Percentiles rank a stretch among this genome's conserved stretches.
These are phyloP conservation scores for Plestiodon gilberti DNA, from an alignment of 2,113 vertebrate genomes.

Conservation along the genomic window DNA sequence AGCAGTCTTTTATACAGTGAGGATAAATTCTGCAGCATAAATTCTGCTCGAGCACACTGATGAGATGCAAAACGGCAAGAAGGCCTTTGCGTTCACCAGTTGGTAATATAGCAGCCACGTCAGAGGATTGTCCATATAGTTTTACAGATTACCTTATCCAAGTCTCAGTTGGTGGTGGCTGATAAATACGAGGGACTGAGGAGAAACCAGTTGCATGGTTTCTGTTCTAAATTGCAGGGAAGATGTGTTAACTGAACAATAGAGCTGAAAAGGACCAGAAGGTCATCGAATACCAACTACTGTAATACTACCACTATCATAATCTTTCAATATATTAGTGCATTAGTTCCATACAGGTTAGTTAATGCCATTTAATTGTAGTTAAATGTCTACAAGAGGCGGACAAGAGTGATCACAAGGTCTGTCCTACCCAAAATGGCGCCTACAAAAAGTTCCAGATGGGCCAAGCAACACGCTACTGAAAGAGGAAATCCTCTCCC, in stretches of 20 bases:
- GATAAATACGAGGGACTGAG: background rate
- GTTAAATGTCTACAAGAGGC: background rate
- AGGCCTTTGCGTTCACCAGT: background rate
- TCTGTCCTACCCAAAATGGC: background rate
- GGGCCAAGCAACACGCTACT: background rate
- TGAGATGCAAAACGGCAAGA: background rate
- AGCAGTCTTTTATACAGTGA: background rate
- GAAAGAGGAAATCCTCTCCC: background rate
- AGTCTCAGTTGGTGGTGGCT: background rate
- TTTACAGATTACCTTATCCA: background rate
- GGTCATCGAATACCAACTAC: background rate
- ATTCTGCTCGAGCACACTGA: background rate
- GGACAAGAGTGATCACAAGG: background rate
- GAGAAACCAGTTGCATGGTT: background rate
- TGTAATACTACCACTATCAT: background rate
- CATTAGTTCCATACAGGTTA: background rate
- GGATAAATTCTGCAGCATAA: background rate
- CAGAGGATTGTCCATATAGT: background rate
- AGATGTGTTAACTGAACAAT: background rate
- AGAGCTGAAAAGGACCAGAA: background rate
- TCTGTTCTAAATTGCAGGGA: background rate
- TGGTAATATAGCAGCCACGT: background rate
- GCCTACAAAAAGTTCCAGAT: background rate
- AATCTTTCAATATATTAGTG: background rate
- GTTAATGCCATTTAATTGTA: conserved; percentile 1